A percentile compares a stretch with the other conserved stretches of the same genome.
Conservation (phyloP, 2,888 invertebrate genomes). For the Dryadula phaetusa region DNA sequence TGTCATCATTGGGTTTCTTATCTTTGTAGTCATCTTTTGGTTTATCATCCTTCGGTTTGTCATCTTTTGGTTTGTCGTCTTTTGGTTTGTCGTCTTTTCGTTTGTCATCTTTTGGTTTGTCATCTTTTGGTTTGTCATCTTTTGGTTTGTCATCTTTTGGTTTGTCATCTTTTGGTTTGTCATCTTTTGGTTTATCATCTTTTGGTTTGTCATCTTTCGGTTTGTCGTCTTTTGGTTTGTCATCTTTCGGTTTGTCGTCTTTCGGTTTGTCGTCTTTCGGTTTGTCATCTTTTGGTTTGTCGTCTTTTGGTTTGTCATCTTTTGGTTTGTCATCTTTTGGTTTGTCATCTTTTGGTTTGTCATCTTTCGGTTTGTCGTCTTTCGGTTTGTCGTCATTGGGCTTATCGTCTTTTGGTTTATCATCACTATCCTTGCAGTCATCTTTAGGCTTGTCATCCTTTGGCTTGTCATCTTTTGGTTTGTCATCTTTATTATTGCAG, state of each 20-base stretch:
- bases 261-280: background rate
- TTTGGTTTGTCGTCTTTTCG: background rate
- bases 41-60: background rate
- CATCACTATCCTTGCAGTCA: background rate
- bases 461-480: background rate
- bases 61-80: background rate
- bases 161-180: too few species aligned
- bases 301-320: background rate
- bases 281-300: background rate
- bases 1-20: background rate
- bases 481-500: background rate
- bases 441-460: background rate
- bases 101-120: background rate
- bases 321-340: background rate
- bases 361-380: background rate
- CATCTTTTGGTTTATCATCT: background rate
- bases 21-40: background rate
- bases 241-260: background rate
- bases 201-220: background rate
- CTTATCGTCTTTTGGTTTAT: background rate
- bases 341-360: background rate
- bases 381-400: background rate
- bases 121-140: background rate
- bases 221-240: background rate
- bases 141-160: background rate